phyloP scores from a whole-genome alignment of 2,888 invertebrate species.

The Branchipolynoe longqiensis region DNA sequence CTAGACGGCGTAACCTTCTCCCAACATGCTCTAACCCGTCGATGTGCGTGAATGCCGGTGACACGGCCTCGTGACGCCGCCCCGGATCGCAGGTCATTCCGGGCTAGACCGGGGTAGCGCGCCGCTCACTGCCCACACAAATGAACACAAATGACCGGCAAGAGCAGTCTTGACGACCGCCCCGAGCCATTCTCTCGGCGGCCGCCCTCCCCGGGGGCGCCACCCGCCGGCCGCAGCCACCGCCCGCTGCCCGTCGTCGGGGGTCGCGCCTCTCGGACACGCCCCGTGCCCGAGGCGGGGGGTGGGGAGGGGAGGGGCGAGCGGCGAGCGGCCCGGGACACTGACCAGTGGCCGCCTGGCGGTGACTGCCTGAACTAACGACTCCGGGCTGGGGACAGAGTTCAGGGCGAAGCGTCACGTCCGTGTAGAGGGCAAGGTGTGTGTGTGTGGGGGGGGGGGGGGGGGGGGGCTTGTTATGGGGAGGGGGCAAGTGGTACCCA shows the following conservation, averaged over 20 bases:
- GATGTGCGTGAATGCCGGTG: too few species aligned
- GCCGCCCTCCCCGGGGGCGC: background rate
- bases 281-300: background rate
- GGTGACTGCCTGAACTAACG: slow-evolving; percentile 46
- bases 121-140: background rate
- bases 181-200: slow-evolving; percentile 1
- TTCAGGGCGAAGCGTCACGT: background rate
- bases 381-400: slow-evolving; percentile 19
- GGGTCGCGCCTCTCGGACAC: background rate
- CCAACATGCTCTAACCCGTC: too few species aligned
- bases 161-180: slow-evolving; percentile 18
- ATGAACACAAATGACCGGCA: slow-evolving; percentile 15
- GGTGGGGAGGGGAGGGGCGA: background rate
- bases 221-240: background rate
- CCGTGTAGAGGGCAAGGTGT: background rate
- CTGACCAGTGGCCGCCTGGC: slow-evolving; percentile 10
- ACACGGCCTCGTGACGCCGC: background rate
- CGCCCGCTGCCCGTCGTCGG: background rate
- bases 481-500: background rate
- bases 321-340: background rate
- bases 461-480: background rate
- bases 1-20: too few species aligned
- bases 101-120: background rate
- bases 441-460: background rate
- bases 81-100: background rate